phyloP scores from a whole-genome alignment of 2,113 vertebrate species.

The Barbus barbus region DNA sequence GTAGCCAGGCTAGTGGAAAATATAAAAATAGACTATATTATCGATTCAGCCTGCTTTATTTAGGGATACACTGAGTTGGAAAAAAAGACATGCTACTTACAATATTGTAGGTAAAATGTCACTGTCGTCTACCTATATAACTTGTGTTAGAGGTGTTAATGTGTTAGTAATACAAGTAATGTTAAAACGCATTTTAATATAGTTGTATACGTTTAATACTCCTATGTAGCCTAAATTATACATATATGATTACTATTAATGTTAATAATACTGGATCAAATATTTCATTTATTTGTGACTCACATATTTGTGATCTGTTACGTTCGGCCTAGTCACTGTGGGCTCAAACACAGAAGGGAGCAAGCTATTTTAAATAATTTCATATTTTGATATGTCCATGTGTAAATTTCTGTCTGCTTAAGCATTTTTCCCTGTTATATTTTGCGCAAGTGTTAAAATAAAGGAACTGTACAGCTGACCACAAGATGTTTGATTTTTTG shows the following conservation, averaged over 20 bases:
- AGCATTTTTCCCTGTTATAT: neutral
- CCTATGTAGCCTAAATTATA: neutral
- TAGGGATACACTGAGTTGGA: conserved; percentile 42
- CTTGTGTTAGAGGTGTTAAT: neutral
- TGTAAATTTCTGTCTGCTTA: neutral
- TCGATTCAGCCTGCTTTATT: conserved; percentile 2
- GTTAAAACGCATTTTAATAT: conserved; percentile 7
- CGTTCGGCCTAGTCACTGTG: neutral
- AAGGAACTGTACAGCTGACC: neutral
- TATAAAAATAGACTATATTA: conserved; percentile 6
- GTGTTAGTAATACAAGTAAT: neutral
- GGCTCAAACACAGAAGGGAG: conserved; percentile 7
- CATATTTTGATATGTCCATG: neutral
- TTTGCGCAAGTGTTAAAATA: conserved; percentile 11
- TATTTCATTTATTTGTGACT: neutral
- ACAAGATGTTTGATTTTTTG: neutral
- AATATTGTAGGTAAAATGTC: neutral
- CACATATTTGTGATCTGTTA: neutral
- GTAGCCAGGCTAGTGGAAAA: neutral
- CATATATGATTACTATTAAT: too few relatives aligned
- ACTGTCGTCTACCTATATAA: neutral
- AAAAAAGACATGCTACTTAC: conserved; percentile 19
- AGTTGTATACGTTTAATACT: neutral
- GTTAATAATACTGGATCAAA: too few relatives aligned
- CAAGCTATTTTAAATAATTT: neutral